Percentiles rank a stretch among this genome's conserved stretches.
phyloP scores from a whole-genome alignment of 2,797 vertebrate species.

The Esox masquinongy region DNA sequence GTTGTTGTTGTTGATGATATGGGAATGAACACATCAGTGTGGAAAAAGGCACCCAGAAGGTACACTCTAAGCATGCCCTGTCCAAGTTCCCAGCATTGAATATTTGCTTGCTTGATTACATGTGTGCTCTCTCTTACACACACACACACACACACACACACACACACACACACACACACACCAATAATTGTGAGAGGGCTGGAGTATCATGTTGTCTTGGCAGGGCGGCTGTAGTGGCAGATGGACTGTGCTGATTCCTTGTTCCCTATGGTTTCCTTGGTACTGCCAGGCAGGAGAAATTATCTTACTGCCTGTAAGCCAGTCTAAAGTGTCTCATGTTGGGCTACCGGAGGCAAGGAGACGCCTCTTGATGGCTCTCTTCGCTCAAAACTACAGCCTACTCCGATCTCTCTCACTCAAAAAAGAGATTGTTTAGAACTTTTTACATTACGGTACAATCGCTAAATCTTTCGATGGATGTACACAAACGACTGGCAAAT shows the following conservation, averaged over 20 bases:
- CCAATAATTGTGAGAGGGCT: neutral
- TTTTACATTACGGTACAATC: too few relatives aligned
- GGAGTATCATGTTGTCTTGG: constrained; percentile 10
- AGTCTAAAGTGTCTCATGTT: constrained; percentile 1
- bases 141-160: neutral
- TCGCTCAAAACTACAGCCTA: neutral
- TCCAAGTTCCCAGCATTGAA: constrained; percentile 15
- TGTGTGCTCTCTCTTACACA: neutral
- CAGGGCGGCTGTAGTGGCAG: constrained; percentile 12
- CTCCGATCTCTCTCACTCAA: neutral
- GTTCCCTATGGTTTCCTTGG: constrained; percentile 11
- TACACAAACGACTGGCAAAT: neutral
- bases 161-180: neutral
- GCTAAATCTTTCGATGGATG: neutral
- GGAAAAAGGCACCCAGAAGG: constrained; percentile 10
- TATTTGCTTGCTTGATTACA: neutral
- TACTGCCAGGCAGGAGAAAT: constrained; percentile 2
- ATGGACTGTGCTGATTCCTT: constrained; percentile 9
- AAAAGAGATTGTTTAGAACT: neutral
- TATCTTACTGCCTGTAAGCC: constrained; percentile 1
- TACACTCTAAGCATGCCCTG: neutral
- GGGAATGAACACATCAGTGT: neutral
- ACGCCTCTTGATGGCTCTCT: neutral
- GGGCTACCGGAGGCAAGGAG: neutral
- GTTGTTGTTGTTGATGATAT: constrained; percentile 11